Percentiles rank a stretch among this genome's conserved stretches.
Conservation (phyloP, 2,797 vertebrate species). For the Mus minutoides region DNA sequence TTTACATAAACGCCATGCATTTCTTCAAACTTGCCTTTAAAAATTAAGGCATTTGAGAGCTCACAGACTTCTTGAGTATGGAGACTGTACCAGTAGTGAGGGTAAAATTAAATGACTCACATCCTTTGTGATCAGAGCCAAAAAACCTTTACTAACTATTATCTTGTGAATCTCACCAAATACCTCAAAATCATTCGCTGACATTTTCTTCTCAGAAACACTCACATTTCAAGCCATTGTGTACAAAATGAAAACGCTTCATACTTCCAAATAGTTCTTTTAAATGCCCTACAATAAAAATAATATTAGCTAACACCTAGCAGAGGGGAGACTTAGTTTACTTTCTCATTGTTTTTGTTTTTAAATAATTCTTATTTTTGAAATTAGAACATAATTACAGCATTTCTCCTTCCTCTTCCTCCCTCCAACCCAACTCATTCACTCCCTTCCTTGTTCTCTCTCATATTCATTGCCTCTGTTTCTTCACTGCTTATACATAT, state of each 20-base stretch:
- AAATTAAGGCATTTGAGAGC: constrained; percentile 53
- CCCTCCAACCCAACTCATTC: background rate
- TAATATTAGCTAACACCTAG: constrained; percentile 59
- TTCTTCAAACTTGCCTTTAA: constrained; percentile 46
- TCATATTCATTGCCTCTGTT: background rate
- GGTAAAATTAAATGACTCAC: constrained; percentile 72
- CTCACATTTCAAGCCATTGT: constrained; percentile 47
- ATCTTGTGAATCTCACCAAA: constrained; percentile 34
- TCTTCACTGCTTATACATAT: background rate
- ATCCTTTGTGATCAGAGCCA: constrained; percentile 59
- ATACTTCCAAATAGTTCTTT: constrained; percentile 62
- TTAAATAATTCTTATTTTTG: background rate
- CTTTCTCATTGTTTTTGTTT: constrained; percentile 6
- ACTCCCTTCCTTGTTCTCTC: background rate
- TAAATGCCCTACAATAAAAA: constrained; percentile 65
- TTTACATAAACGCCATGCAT: constrained; percentile 47
- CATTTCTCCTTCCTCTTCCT: background rate
- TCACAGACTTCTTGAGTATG: constrained; percentile 16
- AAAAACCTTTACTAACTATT: constrained; percentile 48
- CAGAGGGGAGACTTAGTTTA: background rate
- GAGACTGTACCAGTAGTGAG: background rate
- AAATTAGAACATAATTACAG: background rate
- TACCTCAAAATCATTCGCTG: background rate
- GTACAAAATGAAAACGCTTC: constrained; percentile 67
- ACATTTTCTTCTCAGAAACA: constrained; percentile 57